A percentile compares a stretch with the other conserved stretches of the same genome.
These are phyloP conservation scores for Corydoras sp. DNA, from an alignment of 2,113 vertebrate species.

Conservation along the genomic window DNA sequence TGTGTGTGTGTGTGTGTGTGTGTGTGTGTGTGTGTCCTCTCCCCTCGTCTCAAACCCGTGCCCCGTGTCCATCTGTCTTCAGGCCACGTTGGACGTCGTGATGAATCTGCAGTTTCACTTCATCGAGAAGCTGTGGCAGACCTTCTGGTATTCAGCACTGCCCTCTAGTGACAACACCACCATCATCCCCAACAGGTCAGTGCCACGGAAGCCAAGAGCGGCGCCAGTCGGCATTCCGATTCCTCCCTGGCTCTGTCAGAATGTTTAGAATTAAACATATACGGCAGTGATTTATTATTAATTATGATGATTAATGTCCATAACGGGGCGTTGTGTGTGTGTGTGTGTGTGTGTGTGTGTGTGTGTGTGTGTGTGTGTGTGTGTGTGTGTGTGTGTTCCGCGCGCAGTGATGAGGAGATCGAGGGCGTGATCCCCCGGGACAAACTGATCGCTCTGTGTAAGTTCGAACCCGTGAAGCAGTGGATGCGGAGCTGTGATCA, in stretches of 20 bases:
- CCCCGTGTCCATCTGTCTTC: conserved; percentile 32
- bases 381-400: conserved; percentile 15
- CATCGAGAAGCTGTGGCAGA: conserved; percentile 95
- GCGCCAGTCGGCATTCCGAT: too few relatives aligned
- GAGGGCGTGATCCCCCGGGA: conserved; percentile 76
- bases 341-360: not conserved
- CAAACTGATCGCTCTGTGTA: conserved; percentile 85
- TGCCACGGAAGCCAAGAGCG: not conserved
- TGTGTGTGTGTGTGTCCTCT: not conserved
- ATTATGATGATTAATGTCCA: too few relatives aligned
- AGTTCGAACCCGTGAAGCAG: conserved; percentile 79
- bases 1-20: not conserved
- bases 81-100: conserved; percentile 94
- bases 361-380: not conserved
- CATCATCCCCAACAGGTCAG: conserved; percentile 67
- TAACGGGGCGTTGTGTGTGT: not conserved
- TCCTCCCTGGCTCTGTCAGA: too few relatives aligned
- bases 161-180: conserved; percentile 71
- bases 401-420: conserved; percentile 75
- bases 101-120: conserved; percentile 96
- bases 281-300: too few relatives aligned
- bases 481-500: conserved; percentile 98
- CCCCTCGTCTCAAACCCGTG: not conserved
- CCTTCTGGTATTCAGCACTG: conserved; percentile 90
- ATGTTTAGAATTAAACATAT: too few relatives aligned